Base-by-base conservation (phyloP, 2,888 invertebrate genomes). In the Tubiluchus corallicola region DNA sequence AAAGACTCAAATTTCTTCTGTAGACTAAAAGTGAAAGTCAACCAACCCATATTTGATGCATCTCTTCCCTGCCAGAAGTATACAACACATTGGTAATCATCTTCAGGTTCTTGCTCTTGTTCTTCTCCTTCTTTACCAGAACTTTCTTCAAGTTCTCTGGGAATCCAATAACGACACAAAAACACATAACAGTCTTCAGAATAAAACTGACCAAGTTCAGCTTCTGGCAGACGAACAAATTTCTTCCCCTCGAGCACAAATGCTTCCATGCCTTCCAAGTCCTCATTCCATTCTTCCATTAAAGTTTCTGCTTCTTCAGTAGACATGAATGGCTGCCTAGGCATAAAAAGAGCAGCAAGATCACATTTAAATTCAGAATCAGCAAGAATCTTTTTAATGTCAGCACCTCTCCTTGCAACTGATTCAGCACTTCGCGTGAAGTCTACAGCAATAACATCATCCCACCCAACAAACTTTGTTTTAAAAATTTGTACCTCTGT, bases 11-110 rank as follows among this genome's bases (percentile, higher is more conserved):
- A 88, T 63, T 83, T 87, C 64, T 85, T 87, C 63, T 83, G 82
- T 53, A 85, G 69, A 52, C 75, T 75, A 57, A 98, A 98, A 0
- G 96, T 96, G 67, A 99, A 98, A 1, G 90, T 96, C 0, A 98
- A 72, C 94, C 96, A 99, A 47, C 96, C 98, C 94, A 98, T 98
- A 67, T 98, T 96, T 49, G 82, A 79, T 2, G 96, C 96, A 59
- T 88, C 82, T 21, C 73, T 55, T 0, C 96, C 96, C 68, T 99
- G 98, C 98, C 98, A 98, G 70, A 99, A 99, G 68, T 98, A 98
- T n/a, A 96, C 94, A 41, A 92, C 84, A 68, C 90, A 92, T 59
- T 85, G 83, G 57, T 79, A 82, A 58, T 80, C 79, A 53, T 76
- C 75, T 56, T 77, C 76, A 9, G 57, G 56, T 4, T 54, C 51